Base-by-base conservation (phyloP, 2,888 invertebrate species). In the Mechanitis mazaeus region DNA sequence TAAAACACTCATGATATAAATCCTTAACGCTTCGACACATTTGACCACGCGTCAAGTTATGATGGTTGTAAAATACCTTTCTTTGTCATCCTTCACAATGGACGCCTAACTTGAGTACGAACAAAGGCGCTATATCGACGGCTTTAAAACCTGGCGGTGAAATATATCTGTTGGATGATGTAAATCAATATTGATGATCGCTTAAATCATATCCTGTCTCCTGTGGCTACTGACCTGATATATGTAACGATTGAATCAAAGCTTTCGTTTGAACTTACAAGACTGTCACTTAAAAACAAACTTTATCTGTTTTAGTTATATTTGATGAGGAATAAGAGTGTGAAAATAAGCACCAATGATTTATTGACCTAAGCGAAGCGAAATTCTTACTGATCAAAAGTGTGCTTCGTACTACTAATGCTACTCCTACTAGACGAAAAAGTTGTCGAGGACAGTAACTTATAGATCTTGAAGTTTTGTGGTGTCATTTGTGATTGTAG, bases 101-200 rank as follows among this genome's bases (percentile, higher is more conserved):
- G 84, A 77, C 78, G 79, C 86, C 87, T 87, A 89, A 87, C 84
- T 83, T 87, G 85, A 81, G 85, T 75, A 80, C 83, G 87, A 85
- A 90, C 89, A 90, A 90, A 87, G 87, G 85, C 87, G 83, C 87
- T 79, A 81, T 81, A 82, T 80, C 86, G 89, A 90, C 89, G 57
- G n/a, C 33, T 4, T 54, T 46, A 54, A 33, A 57, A 57, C 57
- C 54, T 54, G 77, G 76, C 79, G 75, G 78, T 82, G 81, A 83
- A 84, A 87, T 87, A 87, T 88, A 85, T 86, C 79, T 80, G 72
- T 76, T 71, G 74, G 75, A 80, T 81, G 78, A 71, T 81, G 81
- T 89, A 87, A 87, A 87, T 88, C 87, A 88, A 83, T 79, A 81
- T 77, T 70, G 71, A 76, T 78, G 80, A 84, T 82, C 78, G 77